These are phyloP conservation scores for Lasius platythorax DNA, from an alignment of 2,888 invertebrate species.

Conservation along the genomic window DNA sequence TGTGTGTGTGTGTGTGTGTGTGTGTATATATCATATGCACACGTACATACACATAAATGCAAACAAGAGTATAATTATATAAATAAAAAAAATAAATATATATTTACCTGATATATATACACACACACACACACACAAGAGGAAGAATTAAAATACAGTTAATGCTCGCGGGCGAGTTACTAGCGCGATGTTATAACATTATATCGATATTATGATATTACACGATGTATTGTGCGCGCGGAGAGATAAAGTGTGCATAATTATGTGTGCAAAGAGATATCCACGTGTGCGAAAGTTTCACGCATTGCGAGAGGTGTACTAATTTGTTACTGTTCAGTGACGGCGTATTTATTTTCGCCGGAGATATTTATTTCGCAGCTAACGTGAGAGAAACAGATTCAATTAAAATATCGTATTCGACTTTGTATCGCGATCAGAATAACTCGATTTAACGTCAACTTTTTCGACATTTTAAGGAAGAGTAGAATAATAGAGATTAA, in stretches of 20 bases:
- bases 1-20: not conserved
- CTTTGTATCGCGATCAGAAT: not conserved
- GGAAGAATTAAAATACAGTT: slow-evolving; percentile 75
- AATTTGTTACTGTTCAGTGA: slow-evolving; percentile 41
- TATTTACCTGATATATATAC: slow-evolving; percentile 74
- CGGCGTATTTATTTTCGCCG: slow-evolving; percentile 33
- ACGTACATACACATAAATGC: slow-evolving; percentile 46
- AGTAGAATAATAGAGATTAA: not conserved
- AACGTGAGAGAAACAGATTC: not conserved
- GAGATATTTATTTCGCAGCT: not conserved
- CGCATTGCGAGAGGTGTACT: slow-evolving; percentile 48
- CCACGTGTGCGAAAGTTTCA: slow-evolving; percentile 1
- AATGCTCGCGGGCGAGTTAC: slow-evolving; percentile 85
- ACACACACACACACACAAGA: slow-evolving; percentile 44
- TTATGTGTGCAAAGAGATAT: slow-evolving; percentile 68
- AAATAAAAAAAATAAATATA: slow-evolving; percentile 70
- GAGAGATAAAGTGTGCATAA: slow-evolving; percentile 66
- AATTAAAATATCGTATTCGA: not conserved
- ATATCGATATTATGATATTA: slow-evolving; percentile 47
- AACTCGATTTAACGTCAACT: not conserved
- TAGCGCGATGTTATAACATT: slow-evolving; percentile 77
- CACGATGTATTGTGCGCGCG: slow-evolving; percentile 15
- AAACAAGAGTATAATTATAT: slow-evolving; percentile 48
- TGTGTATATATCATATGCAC: not conserved
- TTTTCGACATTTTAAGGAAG: not conserved